Conservation (phyloP, 2,797 vertebrate genomes). For the Danio kyathit region DNA sequence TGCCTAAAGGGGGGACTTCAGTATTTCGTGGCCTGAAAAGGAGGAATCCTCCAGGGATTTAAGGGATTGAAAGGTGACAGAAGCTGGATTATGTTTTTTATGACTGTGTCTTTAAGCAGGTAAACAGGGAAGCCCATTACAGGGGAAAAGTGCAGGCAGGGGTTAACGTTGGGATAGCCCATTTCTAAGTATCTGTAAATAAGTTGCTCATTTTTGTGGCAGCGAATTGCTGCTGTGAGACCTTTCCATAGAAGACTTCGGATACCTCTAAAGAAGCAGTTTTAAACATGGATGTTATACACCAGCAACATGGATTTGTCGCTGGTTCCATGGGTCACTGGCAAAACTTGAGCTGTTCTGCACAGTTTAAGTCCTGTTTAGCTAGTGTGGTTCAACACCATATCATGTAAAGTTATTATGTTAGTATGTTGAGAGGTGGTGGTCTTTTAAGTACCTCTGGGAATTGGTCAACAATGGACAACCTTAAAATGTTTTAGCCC, state of each 20-base stretch:
- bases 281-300: neutral
- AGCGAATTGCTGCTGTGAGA: constrained; percentile 8
- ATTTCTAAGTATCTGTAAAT: constrained; percentile 37
- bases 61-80: constrained; percentile 85
- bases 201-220: constrained; percentile 42
- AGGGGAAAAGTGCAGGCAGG: constrained; percentile 44
- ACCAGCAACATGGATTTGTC: neutral
- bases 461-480: too few relatives aligned
- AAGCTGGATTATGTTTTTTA: constrained; percentile 84
- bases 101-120: constrained; percentile 83
- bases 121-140: constrained; percentile 75
- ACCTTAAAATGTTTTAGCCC: too few relatives aligned
- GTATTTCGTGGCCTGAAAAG: constrained; percentile 80
- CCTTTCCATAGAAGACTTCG: neutral
- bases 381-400: too few relatives aligned
- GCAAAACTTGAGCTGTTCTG: neutral
- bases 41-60: constrained; percentile 82
- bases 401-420: too few relatives aligned
- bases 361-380: too few relatives aligned
- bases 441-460: too few relatives aligned
- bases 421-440: too few relatives aligned
- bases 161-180: constrained; percentile 25
- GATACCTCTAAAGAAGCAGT: neutral
- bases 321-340: neutral
- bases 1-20: constrained; percentile 49